Evolutionary conservation across 2,113 vertebrate genomes (phyloP), one percentile per base, ranked within the genome.

Genomic region (Chaetodon trifascialis): DNA sequence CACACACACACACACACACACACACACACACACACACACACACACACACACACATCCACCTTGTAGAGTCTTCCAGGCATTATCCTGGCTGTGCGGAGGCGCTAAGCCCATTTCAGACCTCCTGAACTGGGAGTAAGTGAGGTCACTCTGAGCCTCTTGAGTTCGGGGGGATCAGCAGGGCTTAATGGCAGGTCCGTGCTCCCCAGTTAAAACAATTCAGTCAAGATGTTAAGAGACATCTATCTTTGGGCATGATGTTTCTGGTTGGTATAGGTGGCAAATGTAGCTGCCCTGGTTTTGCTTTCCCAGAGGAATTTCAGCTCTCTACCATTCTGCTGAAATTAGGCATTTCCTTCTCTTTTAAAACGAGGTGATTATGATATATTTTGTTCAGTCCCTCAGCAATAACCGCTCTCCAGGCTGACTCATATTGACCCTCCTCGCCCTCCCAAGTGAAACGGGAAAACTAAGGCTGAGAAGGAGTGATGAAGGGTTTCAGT

Each of bases 1-100:
- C n/a, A n/a, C n/a, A 52, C 36, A 78, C 64, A 62, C 40, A 73
- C 78, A 54, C 71, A 30, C 67, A 65, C 49, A 73, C 44, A 78
- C 25, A 76, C 54, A 66, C 60, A 76, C 56, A 47, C 52, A 60
- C 36, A 78, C 63, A 62, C 40, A 73, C 78, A 52, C 71, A 25
- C 67, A 65, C 49, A 72, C 44, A 77, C 36, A 76, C 54, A 66
- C 60, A 76, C 21, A 46, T n/a, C n/a, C n/a, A 44, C 6, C 9
- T 8, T 4, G 12, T 19, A 34, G 19, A 71, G 23, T 74, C 46
- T 42, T 74, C 7, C 44, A 30, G 70, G 63, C 34, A 52, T 78
- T 76, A 65, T 71, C 11, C 46, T 25, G 74, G 30, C 54, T 76
- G 47, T 51, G 64, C 6, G 0, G 64, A 51, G 54, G 68, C 6